Conservation (phyloP, 2,113 vertebrate genomes). For the Rostratula benghalensis region DNA sequence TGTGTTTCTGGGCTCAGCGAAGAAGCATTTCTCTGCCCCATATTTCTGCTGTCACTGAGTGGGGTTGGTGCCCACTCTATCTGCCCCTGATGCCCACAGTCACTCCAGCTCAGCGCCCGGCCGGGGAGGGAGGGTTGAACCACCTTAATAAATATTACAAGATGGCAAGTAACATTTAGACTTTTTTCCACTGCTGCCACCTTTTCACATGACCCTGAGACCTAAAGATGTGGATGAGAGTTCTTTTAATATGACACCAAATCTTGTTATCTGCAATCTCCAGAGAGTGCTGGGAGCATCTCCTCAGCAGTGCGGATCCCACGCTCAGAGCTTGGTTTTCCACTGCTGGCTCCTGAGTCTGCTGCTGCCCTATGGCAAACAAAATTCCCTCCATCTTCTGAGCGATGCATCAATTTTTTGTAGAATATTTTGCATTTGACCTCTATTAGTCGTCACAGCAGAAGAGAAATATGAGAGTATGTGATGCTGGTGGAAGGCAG, state of each 20-base stretch:
- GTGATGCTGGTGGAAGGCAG: not conserved
- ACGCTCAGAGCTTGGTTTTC: not conserved
- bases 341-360: not conserved
- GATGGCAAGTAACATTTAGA: not conserved
- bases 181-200: not conserved
- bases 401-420: not conserved
- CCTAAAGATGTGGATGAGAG: not conserved
- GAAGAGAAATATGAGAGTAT: not conserved
- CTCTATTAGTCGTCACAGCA: not conserved
- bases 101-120: not conserved
- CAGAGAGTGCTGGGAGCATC: not conserved
- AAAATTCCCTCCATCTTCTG: not conserved
- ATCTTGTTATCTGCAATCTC: not conserved
- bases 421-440: not conserved
- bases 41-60: accelerated
- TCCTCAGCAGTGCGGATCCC: not conserved
- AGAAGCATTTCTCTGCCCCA: accelerated
- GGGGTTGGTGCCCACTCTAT: not conserved
- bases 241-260: not conserved
- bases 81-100: not conserved
- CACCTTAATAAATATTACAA: not conserved
- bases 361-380: not conserved
- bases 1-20: not conserved
- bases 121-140: not conserved
- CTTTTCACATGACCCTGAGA: not conserved